Conservation (phyloP, 2,113 vertebrate species). For the Menura novaehollandiae region DNA sequence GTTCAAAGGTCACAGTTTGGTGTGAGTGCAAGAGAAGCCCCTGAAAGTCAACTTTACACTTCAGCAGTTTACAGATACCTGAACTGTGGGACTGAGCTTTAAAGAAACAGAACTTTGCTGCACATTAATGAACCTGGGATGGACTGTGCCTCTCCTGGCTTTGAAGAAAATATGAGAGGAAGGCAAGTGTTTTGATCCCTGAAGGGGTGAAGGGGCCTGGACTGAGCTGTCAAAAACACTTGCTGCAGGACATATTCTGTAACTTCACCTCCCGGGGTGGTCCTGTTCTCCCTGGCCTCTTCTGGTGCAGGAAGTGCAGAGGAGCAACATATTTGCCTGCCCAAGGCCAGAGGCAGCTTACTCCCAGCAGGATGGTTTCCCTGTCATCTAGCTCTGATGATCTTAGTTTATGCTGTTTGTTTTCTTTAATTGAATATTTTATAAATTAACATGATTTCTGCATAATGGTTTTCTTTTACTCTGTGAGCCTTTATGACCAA, state of each 20-base stretch:
- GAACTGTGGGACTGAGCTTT: not conserved
- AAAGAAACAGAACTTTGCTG: not conserved
- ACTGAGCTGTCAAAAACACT: not conserved
- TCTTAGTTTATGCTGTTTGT: slow-evolving; percentile 44
- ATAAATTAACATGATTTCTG: slow-evolving; percentile 43
- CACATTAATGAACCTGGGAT: not conserved
- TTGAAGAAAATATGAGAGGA: not conserved
- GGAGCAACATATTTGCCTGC: not conserved
- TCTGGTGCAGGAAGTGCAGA: not conserved
- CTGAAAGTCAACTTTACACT: not conserved
- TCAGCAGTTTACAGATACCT: not conserved
- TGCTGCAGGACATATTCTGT: not conserved
- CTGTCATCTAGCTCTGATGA: not conserved
- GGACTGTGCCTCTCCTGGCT: not conserved
- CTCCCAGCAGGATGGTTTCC: not conserved
- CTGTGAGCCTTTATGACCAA: slow-evolving; percentile 4
- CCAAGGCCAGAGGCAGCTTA: not conserved
- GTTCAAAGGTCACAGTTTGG: not conserved
- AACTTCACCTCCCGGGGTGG: not conserved
- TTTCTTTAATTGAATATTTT: slow-evolving; percentile 53
- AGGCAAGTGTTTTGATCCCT: not conserved
- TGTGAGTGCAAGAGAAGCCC: not conserved
- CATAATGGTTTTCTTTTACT: slow-evolving; percentile 17
- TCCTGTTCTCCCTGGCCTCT: not conserved
- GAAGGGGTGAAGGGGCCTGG: not conserved